Evolutionary conservation across 2,113 vertebrate species (phyloP).

Genomic region (Blennius ocellaris): DNA sequence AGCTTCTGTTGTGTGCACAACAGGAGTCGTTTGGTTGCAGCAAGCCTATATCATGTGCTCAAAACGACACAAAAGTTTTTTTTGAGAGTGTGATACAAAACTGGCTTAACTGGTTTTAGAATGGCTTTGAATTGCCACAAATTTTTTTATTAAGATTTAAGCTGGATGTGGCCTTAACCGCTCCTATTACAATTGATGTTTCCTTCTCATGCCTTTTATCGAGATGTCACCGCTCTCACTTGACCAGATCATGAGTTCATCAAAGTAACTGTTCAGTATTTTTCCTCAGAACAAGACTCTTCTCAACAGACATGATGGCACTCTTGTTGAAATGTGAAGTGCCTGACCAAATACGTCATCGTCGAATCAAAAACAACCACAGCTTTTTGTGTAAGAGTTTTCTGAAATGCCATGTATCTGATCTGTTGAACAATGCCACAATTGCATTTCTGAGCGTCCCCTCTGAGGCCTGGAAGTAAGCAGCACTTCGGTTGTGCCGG

Average conservation of each 20-base stretch:
- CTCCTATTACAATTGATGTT: neutral
- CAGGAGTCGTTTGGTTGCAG: neutral
- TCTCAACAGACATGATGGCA: conserved; percentile 53
- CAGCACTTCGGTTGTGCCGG: neutral
- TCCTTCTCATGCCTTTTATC: neutral
- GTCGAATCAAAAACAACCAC: conserved; percentile 37
- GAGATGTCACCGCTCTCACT: conserved; percentile 1
- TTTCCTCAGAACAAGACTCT: conserved; percentile 71
- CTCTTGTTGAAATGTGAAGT: conserved; percentile 58
- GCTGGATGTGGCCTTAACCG: conserved; percentile 1
- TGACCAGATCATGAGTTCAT: conserved; percentile 9
- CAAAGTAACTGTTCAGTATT: conserved; percentile 50
- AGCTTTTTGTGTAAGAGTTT: conserved; percentile 59
- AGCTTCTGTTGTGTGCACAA: neutral
- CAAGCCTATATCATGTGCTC: neutral
- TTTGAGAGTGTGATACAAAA: too few species aligned
- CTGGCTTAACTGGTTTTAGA: too few species aligned
- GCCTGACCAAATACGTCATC: conserved; percentile 42
- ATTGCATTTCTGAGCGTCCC: conserved; percentile 1
- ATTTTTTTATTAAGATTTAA: neutral
- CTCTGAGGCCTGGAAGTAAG: neutral
- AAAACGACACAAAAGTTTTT: neutral
- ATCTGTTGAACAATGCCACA: conserved; percentile 15
- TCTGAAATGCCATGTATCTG: conserved; percentile 50
- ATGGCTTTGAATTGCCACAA: neutral